These are phyloP conservation scores for Pocillopora damicornis DNA, from an alignment of 64 coral and sea anemone species.

Conservation along the genomic window DNA sequence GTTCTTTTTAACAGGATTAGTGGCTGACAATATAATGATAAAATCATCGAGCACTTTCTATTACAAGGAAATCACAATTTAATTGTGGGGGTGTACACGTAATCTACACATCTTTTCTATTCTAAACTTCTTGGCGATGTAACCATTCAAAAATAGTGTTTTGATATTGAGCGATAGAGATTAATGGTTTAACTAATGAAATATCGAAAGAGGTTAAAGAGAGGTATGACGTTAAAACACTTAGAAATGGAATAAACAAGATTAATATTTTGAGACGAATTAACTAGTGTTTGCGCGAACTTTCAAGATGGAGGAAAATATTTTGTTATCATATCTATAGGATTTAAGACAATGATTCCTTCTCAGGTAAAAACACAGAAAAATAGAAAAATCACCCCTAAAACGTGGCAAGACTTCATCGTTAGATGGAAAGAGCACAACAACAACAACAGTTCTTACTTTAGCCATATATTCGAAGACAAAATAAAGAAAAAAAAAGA, in stretches of 20 bases:
- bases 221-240: conserved; percentile 3
- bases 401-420: too few relatives aligned
- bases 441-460: too few relatives aligned
- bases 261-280: not conserved
- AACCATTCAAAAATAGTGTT: not conserved
- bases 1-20: not conserved
- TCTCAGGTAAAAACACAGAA: too few relatives aligned
- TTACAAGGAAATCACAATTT: not conserved
- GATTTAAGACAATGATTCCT: not conserved
- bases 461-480: too few relatives aligned
- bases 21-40: not conserved
- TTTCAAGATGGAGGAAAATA: too few relatives aligned
- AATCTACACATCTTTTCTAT: too few relatives aligned
- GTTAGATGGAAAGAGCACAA: too few relatives aligned
- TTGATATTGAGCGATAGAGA: not conserved
- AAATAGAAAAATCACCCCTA: too few relatives aligned
- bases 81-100: too few relatives aligned
- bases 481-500: too few relatives aligned
- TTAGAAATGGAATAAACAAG: not conserved
- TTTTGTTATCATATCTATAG: not conserved
- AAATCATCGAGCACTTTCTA: not conserved
- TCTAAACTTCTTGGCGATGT: not conserved
- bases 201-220: conserved; percentile 32
- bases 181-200: not conserved
- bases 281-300: conserved; percentile 15